Conservation (phyloP, 2,797 vertebrate genomes). For the Brachymystax lenok region DNA sequence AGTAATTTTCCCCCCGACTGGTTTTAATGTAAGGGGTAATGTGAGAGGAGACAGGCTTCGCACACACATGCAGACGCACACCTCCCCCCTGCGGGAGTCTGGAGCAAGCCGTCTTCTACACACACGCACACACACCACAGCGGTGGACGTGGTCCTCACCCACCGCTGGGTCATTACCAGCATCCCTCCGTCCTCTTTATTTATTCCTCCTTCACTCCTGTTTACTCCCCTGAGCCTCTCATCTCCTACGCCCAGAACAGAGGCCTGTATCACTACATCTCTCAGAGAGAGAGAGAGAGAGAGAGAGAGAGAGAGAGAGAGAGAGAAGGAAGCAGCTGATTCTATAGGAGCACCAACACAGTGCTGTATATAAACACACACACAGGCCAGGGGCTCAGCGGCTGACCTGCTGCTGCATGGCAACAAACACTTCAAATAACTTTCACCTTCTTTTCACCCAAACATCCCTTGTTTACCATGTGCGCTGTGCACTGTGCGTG, state of each 20-base stretch:
- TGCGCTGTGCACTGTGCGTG: background rate
- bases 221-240: conserved; percentile 70
- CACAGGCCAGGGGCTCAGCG: conserved; percentile 30
- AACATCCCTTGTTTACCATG: conserved; percentile 15
- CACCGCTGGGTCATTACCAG: conserved; percentile 61
- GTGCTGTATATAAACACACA: background rate
- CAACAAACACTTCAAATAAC: conserved; percentile 55
- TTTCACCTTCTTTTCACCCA: conserved; percentile 61
- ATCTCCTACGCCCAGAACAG: conserved; percentile 39
- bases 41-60: conserved; percentile 64
- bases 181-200: conserved; percentile 59
- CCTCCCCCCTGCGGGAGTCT: conserved; percentile 38
- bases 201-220: conserved; percentile 67
- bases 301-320: background rate
- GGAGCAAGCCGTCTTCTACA: background rate
- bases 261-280: conserved; percentile 64
- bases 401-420: conserved; percentile 40
- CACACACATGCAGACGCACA: conserved; percentile 16
- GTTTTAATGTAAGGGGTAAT: conserved; percentile 84
- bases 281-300: conserved; percentile 9
- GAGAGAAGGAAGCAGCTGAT: conserved; percentile 26
- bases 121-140: conserved; percentile 9
- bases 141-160: conserved; percentile 58
- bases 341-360: conserved; percentile 25
- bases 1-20: conserved; percentile 82